Base-by-base conservation (phyloP, 2,797 vertebrate species). In the Sebastes dallii region DNA sequence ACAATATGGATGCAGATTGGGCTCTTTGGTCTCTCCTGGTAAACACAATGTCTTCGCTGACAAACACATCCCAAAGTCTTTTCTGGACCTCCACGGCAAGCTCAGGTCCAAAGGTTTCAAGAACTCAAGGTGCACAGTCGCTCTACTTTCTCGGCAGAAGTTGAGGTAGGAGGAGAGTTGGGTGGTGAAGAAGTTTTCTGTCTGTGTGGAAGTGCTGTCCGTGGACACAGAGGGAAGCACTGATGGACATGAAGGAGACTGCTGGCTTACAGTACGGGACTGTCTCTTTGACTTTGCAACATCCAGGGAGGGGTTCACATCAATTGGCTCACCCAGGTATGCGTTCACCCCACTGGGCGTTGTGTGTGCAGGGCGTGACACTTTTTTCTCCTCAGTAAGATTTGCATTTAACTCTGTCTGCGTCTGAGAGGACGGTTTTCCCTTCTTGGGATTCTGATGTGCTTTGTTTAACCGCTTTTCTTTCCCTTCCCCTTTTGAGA, bases 181-280 rank as follows among this genome's bases (percentile, higher is more conserved):
- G 0, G 88, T 32, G 58, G 89, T 95, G 83, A 95, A 96, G 77
- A 96, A 95, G 88, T 95, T 95, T n/a, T 96, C 92, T 0, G 96
- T 96, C 85, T 96, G 96, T 2, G 95, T 96, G 16, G 89, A 90
- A 1, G 83, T 73, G 71, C 81, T 94, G 2, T 14, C 20, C 5
- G 32, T 86, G 2, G 59, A 46, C 22, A 10, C 54, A 5, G 6
- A 16, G 1, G 20, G 32, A 52, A 13, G 25, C 22, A 2, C 56
- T 1, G 29, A 13, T 2, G 11, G 27, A 50, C 8, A 18, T 6
- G 56, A 54, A 39, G 58, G 1, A 12, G 46, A n/a, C n/a, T 1
- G 11, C 6, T 32, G 54, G 2, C 24, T 39, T 5, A 60, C 61
- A 39, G 39, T 3, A 29, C 14, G 12, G 20, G 25, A 59, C 1